These are phyloP conservation scores for Callosobruchus maculatus DNA, from an alignment of 2,888 invertebrate species.

Conservation along the genomic window DNA sequence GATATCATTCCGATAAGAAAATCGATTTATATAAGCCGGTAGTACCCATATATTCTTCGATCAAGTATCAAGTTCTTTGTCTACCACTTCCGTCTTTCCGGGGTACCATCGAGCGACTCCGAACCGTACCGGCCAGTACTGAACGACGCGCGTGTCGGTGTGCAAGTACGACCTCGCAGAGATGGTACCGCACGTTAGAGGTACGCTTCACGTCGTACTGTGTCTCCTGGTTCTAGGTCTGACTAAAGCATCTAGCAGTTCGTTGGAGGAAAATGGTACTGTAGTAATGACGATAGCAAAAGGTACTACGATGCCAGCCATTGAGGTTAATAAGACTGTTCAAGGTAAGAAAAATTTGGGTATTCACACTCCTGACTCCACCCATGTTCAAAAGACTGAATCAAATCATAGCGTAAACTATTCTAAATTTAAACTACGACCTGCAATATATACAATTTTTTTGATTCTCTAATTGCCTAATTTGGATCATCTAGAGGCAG, in stretches of 20 bases:
- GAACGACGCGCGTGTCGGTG: background rate
- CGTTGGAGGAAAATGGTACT: slow-evolving; percentile 1
- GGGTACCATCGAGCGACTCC: background rate
- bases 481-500: too few relatives aligned
- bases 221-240: background rate
- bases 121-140: background rate
- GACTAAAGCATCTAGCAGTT: background rate
- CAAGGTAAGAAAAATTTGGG: background rate
- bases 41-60: background rate
- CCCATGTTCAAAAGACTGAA: too few relatives aligned
- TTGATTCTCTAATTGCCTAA: too few relatives aligned
- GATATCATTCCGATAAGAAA: background rate
- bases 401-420: too few relatives aligned
- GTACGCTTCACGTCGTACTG: background rate
- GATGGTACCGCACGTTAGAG: background rate
- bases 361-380: too few relatives aligned
- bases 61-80: background rate
- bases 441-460: too few relatives aligned
- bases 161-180: background rate
- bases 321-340: background rate
- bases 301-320: background rate
- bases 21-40: background rate
- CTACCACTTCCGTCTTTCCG: background rate
- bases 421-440: too few relatives aligned
- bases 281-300: slow-evolving; percentile 7